Conservation (phyloP, 64 coral and sea anemone genomes). For the Hydrozoanthus tunicans region DNA sequence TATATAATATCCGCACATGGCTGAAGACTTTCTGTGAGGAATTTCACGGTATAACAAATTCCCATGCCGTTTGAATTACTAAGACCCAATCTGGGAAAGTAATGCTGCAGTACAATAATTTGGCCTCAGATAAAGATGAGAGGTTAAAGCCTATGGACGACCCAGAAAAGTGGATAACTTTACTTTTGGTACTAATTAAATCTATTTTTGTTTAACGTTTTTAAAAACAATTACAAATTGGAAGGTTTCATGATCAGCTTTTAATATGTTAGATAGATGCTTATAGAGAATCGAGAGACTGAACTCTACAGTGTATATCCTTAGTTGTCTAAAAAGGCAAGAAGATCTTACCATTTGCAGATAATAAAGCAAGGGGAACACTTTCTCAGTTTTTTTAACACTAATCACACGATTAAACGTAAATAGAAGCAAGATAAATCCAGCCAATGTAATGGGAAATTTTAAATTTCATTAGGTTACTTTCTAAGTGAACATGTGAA, state of each 20-base stretch:
- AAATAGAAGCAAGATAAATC: not conserved
- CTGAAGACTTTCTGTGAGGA: not conserved
- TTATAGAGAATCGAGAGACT: not conserved
- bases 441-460: too few species aligned
- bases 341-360: not conserved
- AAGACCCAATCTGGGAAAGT: constrained; percentile 50
- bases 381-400: not conserved
- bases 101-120: constrained; percentile 62
- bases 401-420: not conserved
- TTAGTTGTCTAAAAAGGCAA: not conserved
- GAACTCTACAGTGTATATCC: not conserved
- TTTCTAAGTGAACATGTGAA: too few species aligned
- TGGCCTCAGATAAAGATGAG: constrained; percentile 36
- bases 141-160: constrained; percentile 24
- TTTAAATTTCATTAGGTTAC: too few species aligned
- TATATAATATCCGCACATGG: constrained; percentile 46
- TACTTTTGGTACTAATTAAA: constrained; percentile 18
- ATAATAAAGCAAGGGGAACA: not conserved
- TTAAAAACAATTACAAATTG: not conserved
- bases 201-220: not conserved
- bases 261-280: not conserved
- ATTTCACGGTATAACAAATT: constrained; percentile 29
- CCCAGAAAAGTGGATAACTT: constrained; percentile 23
- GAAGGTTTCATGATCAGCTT: not conserved
- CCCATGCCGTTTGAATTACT: constrained; percentile 42